Evolutionary conservation across 2,113 vertebrate species (phyloP), one percentile per base, ranked within the genome.

Genomic region (Pelodiscus sinensis): DNA sequence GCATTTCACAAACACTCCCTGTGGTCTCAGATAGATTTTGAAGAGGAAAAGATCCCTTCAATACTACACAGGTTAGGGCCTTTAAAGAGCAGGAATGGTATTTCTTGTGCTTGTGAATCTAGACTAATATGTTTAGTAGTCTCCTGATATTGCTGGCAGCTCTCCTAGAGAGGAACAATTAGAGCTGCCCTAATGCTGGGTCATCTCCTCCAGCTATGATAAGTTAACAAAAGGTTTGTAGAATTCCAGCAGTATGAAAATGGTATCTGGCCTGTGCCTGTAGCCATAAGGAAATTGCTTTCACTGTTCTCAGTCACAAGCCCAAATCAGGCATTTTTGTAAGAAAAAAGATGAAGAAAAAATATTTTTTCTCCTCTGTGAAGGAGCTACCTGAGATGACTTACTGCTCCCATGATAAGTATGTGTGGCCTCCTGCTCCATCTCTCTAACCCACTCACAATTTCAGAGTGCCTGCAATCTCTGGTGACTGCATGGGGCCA

Each of bases 391-490:
- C 31, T 84, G 52, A 82, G 6, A 79, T 87, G 57, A 35, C 0
- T 0, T 81, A 16, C 21, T 6, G 2, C 84, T 55, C 52, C 31
- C 84, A 13, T 84, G 24, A 75, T 6, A 77, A 84, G 15, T 54
- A 35, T 22, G n/a, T 22, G 3, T 1, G 65, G 78, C 6, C 5
- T 31, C 14, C 0, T 0, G 7, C n/a, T 60, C 50, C 79, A 3
- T 19, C 9, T 3, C 78, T 35, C 2, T 0, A 2, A 0, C 16
- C 79, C 73, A 92, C 0, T 0, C 52, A 82, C 0, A 83, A 25
- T n/a, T 94, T 86, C 19, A 2, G 50, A 2, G 0, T 9, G 7
- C 8, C n/a, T 75, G 5, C 89, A 87, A 62, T 51, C 86, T 92
- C 80, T 90, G 79, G 75, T 60, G 56, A 56, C 9, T 8, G 77